phyloP scores from a whole-genome alignment of 2,888 invertebrate species.

The Sphaerophoria rueppellii region DNA sequence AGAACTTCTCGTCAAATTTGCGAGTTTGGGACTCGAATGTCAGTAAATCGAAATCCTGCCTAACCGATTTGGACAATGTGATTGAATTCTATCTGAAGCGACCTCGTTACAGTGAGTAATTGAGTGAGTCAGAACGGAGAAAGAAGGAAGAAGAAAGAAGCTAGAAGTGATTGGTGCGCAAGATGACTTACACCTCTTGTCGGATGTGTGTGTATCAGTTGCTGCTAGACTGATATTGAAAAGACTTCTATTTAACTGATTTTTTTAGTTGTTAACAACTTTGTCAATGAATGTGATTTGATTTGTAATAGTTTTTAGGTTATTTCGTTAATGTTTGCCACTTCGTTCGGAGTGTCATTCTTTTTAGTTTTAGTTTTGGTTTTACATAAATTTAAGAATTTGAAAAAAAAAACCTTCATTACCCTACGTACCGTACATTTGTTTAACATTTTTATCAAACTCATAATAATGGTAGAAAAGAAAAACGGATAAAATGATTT shows the following conservation, averaged over 20 bases:
- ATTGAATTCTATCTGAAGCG: constrained; percentile 81
- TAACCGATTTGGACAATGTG: constrained; percentile 80
- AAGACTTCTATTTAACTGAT: constrained; percentile 60
- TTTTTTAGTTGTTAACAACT: constrained; percentile 49
- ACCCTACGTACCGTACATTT: constrained; percentile 8
- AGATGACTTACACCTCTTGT: background rate
- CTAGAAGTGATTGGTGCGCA: background rate
- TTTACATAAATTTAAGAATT: constrained; percentile 31
- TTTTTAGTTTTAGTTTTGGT: background rate
- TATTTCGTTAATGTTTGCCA: constrained; percentile 60
- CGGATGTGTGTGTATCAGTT: constrained; percentile 41
- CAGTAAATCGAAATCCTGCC: constrained; percentile 80
- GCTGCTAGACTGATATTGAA: constrained; percentile 64
- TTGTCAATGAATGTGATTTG: constrained; percentile 70
- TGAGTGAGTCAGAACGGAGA: too few species aligned
- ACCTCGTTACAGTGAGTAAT: constrained; percentile 67
- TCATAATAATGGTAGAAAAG: constrained; percentile 27
- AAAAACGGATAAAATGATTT: background rate
- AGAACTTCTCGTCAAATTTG: constrained; percentile 79
- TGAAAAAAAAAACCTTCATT: constrained; percentile 24
- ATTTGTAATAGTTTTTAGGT: constrained; percentile 42
- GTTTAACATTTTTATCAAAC: constrained; percentile 10
- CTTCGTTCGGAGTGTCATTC: constrained; percentile 27
- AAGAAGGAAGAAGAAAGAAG: too few species aligned
- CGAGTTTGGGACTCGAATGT: constrained; percentile 80